These are phyloP conservation scores for Iguana delicatissima DNA, from an alignment of 2,797 vertebrate species.

Conservation along the genomic window DNA sequence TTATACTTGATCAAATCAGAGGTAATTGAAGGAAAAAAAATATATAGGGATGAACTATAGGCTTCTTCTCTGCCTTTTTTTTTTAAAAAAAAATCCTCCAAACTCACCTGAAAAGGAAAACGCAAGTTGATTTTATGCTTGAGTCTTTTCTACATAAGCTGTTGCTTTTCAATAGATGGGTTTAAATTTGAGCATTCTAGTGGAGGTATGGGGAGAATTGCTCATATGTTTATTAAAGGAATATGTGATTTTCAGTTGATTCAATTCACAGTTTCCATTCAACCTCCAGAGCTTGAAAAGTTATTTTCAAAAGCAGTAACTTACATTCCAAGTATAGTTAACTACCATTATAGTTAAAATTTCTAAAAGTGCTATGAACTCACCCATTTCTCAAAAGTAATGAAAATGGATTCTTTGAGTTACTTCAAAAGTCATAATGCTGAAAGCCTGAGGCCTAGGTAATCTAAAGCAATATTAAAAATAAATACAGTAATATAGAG, in stretches of 20 bases:
- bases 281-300: no score
- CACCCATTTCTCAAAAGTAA: no score
- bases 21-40: neutral
- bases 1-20: neutral
- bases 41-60: neutral
- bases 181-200: neutral
- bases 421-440: no score
- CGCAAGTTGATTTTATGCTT: neutral
- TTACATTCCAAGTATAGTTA: no score
- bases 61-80: neutral
- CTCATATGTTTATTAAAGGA: neutral
- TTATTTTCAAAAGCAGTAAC: no score
- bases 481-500: no score
- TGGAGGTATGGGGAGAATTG: no score
- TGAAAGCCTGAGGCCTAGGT: no score
- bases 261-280: neutral
- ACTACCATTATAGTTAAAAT: no score
- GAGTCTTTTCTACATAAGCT: neutral
- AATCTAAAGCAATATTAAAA: no score
- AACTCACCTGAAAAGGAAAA: neutral
- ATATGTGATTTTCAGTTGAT: neutral
- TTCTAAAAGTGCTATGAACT: no score
- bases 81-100: neutral
- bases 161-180: neutral
- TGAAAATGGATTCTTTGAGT: no score